Percentiles rank a stretch among this genome's conserved stretches.
These are phyloP conservation scores for Netelia virgata DNA, from an alignment of 2,888 invertebrate genomes.

Conservation along the genomic window DNA sequence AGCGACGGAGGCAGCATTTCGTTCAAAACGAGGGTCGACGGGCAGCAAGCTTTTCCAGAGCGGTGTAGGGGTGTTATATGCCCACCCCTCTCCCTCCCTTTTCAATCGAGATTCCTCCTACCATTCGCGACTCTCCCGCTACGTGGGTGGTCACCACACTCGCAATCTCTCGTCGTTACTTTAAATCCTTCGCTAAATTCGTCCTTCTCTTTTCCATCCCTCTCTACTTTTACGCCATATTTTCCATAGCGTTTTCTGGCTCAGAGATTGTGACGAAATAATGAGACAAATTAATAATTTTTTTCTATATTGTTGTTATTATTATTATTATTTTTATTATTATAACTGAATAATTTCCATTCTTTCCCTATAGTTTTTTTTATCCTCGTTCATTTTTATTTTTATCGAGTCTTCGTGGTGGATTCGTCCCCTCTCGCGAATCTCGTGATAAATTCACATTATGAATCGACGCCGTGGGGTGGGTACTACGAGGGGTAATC, in stretches of 20 bases:
- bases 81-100: background rate
- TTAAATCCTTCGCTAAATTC: conserved; percentile 22
- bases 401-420: too few species aligned
- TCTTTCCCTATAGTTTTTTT: too few species aligned
- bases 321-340: too few species aligned
- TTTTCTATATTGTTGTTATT: too few species aligned
- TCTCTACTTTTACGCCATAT: too few species aligned
- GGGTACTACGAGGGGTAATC: conserved; percentile 55
- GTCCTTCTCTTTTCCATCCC: background rate
- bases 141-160: conserved; percentile 15
- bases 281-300: too few species aligned
- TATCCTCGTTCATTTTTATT: too few species aligned
- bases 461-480: conserved; percentile 53
- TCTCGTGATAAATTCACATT: conserved; percentile 52
- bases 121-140: conserved; percentile 6
- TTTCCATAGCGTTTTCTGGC: background rate
- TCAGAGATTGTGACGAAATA: background rate
- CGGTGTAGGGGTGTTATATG: background rate
- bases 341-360: too few species aligned
- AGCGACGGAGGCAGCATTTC: conserved; percentile 26
- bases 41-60: conserved; percentile 6
- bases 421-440: conserved; percentile 2
- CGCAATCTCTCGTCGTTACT: conserved; percentile 47
- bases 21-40: conserved; percentile 34
- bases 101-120: conserved; percentile 32